Base-by-base conservation (phyloP, 2,888 invertebrate species). In the Agrenia bidenticulata region DNA sequence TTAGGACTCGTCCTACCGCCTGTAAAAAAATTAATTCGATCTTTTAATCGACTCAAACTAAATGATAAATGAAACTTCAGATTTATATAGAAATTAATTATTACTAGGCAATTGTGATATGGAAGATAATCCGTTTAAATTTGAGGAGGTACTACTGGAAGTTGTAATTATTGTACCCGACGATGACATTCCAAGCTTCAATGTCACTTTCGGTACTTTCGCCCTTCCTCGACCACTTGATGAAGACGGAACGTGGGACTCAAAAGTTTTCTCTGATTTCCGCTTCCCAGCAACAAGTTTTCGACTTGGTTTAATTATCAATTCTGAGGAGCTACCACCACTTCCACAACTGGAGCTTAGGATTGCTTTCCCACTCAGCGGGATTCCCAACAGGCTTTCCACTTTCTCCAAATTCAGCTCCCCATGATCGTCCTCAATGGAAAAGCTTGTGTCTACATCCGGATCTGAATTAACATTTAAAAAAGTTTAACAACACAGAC, bases 401-500 rank as follows among this genome's bases (percentile, higher is more conserved):
- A 45, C 45, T 45, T 45, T 45, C 5, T 45, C 45, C 45, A 45
- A 45, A 45, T 15, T 45, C 17, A 45, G 45, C n/a, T 45, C 45
- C 45, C 9, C n/a, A 45, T 15, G 32, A 32, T 32, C 5, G 11
- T 32, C 32, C 4, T 32, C 32, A 11, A 32, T 32, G 32, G 32
- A 11, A 32, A 32, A 32, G 11, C 11, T 32, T 32, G 32, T 11
- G 11, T 32, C 32, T 32, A 7, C 32, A 11, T 32, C 32, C 32
- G 32, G 11, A 32, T 32, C 32, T 32, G 32, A 7, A 32, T 7
- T 11, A 32, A 32, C 32, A 32, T 32, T 32, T 11, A 32, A 32
- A 7, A 32, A 32, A 32, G 32, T 11, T 32, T 32, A 7, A 32
- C 11, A 7, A 32, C 32, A 32, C 11, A 32, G 4, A 7, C 32